Conservation (phyloP, 1,140 invertebrate genomes). For the Harlomillsia oculata region DNA sequence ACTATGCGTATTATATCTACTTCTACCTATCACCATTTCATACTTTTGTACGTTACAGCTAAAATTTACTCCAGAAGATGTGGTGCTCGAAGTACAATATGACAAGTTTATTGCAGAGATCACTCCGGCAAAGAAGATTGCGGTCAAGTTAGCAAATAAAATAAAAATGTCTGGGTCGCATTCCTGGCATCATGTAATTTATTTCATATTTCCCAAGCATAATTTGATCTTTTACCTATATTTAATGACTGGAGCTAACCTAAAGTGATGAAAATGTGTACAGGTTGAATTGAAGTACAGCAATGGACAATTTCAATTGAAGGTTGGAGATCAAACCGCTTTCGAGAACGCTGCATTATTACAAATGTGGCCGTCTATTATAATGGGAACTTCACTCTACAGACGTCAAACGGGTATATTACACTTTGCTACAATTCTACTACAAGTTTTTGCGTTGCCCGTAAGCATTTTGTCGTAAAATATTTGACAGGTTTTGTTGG, state of each 20-base stretch:
- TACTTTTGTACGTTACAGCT: constrained; percentile 45
- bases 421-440: neutral
- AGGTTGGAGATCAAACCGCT: too few relatives aligned
- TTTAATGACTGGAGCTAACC: too few relatives aligned
- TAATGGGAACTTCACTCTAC: constrained; percentile 31
- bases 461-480: too few relatives aligned
- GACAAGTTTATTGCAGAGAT: constrained; percentile 55
- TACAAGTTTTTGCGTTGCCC: neutral
- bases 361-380: constrained; percentile 35
- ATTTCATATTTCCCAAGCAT: too few relatives aligned
- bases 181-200: too few relatives aligned
- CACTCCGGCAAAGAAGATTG: constrained; percentile 49
- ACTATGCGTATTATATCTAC: neutral
- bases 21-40: neutral
- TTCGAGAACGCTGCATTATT: constrained; percentile 48
- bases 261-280: constrained; percentile 9
- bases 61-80: constrained; percentile 66
- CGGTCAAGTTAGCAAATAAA: constrained; percentile 67
- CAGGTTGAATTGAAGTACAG: constrained; percentile 62
- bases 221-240: too few relatives aligned
- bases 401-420: constrained; percentile 28
- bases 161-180: too few relatives aligned
- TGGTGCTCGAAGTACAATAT: constrained; percentile 66
- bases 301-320: constrained; percentile 58
- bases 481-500: constrained; percentile 74